Conservation (phyloP, 2,888 invertebrate species). For the Drosophila nr. perissopoda region DNA sequence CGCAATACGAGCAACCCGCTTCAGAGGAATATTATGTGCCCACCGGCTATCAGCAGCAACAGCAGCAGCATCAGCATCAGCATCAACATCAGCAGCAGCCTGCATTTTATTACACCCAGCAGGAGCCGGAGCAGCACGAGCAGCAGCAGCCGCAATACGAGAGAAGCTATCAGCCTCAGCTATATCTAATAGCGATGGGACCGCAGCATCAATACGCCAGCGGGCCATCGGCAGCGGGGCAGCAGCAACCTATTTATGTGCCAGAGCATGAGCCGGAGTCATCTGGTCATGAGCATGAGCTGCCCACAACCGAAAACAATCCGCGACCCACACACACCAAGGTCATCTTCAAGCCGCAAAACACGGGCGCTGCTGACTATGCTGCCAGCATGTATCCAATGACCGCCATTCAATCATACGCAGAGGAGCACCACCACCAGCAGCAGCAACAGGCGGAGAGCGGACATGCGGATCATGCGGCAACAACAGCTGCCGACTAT, state of each 20-base stretch:
- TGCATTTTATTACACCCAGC: slow-evolving; percentile 73
- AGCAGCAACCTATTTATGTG: slow-evolving; percentile 72
- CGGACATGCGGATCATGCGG: slow-evolving; percentile 31
- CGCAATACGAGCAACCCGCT: slow-evolving; percentile 56
- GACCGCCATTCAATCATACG: slow-evolving; percentile 74
- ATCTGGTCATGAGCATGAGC: slow-evolving; percentile 36
- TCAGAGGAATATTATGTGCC: slow-evolving; percentile 58
- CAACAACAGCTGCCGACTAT: slow-evolving; percentile 30
- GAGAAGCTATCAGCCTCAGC: slow-evolving; percentile 73
- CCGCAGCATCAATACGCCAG: slow-evolving; percentile 55
- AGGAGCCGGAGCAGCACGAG: slow-evolving; percentile 55
- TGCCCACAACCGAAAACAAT: slow-evolving; percentile 82
- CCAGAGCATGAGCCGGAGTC: slow-evolving; percentile 59
- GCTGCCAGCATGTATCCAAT: slow-evolving; percentile 68
- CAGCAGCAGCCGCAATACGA: slow-evolving; percentile 57
- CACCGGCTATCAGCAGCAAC: slow-evolving; percentile 53
- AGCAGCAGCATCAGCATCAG: slow-evolving; percentile 15
- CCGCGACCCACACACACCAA: slow-evolving; percentile 84
- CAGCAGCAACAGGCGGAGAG: slow-evolving; percentile 43
- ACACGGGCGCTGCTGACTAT: slow-evolving; percentile 67
- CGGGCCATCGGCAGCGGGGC: slow-evolving; percentile 14
- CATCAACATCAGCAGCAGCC: slow-evolving; percentile 53
- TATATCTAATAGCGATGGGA: slow-evolving; percentile 80
- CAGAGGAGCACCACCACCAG: slow-evolving; percentile 57
- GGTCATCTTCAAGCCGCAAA: slow-evolving; percentile 78